Conservation (phyloP, 2,113 vertebrate species). For the Nothoprocta pentlandii region DNA sequence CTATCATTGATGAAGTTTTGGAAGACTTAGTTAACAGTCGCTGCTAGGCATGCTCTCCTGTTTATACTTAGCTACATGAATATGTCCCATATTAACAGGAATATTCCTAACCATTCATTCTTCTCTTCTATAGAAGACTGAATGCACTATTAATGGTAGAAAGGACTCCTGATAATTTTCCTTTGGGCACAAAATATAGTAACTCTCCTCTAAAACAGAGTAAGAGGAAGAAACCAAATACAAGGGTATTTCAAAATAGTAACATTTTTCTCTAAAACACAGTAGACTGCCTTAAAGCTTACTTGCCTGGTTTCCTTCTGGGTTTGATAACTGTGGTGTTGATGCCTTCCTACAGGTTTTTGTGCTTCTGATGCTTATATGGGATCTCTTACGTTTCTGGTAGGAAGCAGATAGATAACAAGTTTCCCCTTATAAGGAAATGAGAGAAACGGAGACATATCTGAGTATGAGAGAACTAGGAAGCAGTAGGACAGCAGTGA, state of each 20-base stretch:
- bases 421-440: not conserved
- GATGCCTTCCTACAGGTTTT: not conserved
- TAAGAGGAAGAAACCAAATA: not conserved
- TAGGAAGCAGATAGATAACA: not conserved
- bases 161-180: not conserved
- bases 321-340: fast-evolving
- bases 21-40: not conserved
- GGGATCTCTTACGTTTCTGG: not conserved
- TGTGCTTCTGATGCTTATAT: not conserved
- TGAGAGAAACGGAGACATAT: not conserved
- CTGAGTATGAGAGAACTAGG: not conserved
- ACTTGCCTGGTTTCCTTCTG: fast-evolving
- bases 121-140: not conserved
- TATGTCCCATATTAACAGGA: fast-evolving
- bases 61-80: fast-evolving
- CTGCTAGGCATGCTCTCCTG: not conserved
- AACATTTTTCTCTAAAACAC: not conserved
- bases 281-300: not conserved
- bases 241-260: not conserved
- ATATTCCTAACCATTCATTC: not conserved
- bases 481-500: not conserved
- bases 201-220: not conserved
- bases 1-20: not conserved
- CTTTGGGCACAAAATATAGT: not conserved
- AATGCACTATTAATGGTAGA: not conserved